Conservation (phyloP, 2,113 vertebrate genomes). For the Tichodroma muraria region DNA sequence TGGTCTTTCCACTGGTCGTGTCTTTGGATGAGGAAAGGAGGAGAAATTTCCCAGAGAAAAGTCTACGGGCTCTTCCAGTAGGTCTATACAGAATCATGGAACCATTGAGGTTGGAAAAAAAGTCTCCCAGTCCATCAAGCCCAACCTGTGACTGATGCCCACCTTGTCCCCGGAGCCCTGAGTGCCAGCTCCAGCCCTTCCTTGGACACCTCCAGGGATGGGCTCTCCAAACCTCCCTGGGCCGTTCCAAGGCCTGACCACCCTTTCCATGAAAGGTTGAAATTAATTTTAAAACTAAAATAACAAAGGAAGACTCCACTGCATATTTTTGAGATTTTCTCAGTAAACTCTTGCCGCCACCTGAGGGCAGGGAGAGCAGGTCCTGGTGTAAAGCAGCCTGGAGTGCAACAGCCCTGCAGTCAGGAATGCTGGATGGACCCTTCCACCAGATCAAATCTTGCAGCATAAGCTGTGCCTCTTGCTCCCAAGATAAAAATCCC, state of each 20-base stretch:
- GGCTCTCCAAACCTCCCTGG: not conserved
- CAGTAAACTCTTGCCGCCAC: not conserved
- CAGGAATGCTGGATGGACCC: not conserved
- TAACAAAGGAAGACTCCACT: not conserved
- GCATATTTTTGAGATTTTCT: not conserved
- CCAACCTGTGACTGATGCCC: fast-evolving
- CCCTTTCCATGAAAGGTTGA: not conserved
- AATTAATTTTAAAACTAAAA: not conserved
- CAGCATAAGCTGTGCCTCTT: not conserved
- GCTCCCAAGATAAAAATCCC: not conserved
- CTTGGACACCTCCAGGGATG: not conserved
- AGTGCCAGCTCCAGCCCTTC: not conserved
- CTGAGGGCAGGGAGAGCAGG: not conserved
- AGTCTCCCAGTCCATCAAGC: fast-evolving
- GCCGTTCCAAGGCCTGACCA: fast-evolving
- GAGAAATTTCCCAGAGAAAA: not conserved
- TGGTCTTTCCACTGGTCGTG: not conserved
- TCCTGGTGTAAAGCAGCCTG: not conserved
- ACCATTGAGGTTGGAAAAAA: not conserved
- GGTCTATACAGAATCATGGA: not conserved
- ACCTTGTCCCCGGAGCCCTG: not conserved
- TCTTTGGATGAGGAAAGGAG: not conserved
- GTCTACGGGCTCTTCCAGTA: not conserved
- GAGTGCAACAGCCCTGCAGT: not conserved
- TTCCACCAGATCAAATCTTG: not conserved